Evolutionary conservation across 1,140 invertebrate species (phyloP), one percentile per base, ranked within the genome.

Genomic region (Lethocerus indicus): DNA sequence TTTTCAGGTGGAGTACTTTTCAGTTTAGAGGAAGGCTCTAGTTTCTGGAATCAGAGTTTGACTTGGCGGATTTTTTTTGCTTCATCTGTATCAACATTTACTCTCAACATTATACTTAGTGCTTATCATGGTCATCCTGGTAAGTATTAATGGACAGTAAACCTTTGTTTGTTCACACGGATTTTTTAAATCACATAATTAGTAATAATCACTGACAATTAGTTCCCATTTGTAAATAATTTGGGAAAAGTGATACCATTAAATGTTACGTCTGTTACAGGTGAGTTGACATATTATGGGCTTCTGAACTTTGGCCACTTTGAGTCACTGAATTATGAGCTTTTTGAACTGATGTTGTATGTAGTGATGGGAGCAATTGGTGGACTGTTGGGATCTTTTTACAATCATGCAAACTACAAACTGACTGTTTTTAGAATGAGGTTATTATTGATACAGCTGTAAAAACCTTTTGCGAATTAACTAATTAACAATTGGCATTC

Each of bases 21-120:
- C 66, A 90, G 87, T 62, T 71, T 98, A 45, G 96, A 99, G 70
- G 95, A 99, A 74, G 96, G 95, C 4, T 86, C 91, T 0, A 96
- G 90, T 67, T 98, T 98, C 64, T 98, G 94, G 83, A 98, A 99
- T 64, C 96, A 98, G 67, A 78, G 79, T 46, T 67, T 98, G 20
- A 97, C 94, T 20, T 98, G 93, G 93, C 77, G 91, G 63, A 96
- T 94, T 56, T 93, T 98, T 64, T 95, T 98, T 64, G 85, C 89
- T 2, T 94, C 94, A 14, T 90, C 97, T 63, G 79, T 96, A n/a
- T 89, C 89, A 13, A 92, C 89, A 0, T 98, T 98, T 61, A 95
- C 89, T 0, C 66, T 98, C 0, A 98, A 97, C 61, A 70, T 90
- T 47, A 73, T 94, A 7, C 68, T 96, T 2, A 95, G 90, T 39